Base-by-base conservation (phyloP, 1,140 invertebrate genomes). In the Carcinoscorpius rotundicauda region DNA sequence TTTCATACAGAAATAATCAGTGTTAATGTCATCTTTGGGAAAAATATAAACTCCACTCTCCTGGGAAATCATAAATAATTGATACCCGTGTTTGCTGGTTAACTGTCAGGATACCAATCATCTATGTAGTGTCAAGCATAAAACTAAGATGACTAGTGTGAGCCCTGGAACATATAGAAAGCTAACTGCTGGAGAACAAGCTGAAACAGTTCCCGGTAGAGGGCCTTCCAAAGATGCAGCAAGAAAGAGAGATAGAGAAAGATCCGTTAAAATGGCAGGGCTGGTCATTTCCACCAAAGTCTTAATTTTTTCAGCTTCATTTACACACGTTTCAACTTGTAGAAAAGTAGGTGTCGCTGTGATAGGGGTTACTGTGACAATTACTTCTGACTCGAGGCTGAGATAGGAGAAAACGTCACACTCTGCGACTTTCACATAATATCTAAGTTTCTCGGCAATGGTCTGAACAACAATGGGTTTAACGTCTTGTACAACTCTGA, bases 251-350 rank as follows among this genome's bases (percentile, higher is more conserved):
- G 66, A 64, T 3, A 68, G 29, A 8, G 66, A 64, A 29, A 68
- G 51, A 29, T 68, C 64, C 1, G 66, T 68, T 49, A 68, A 58
- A 49, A 68, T 49, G 4, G 66, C 63, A 0, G 66, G 66, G 11
- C 66, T 68, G 11, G 57, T 51, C 48, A 64, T 64, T 64, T 83
- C 83, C 5, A 94, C 85, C 66, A 93, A 77, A 65, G 83, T 84
- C 1, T 87, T 84, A n/a, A 94, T 76, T 74, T 91, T 90, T 71
- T 90, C 87, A 3, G 88, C 86, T 78, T 93, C 91, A n/a, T 85
- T 77, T n/a, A 86, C 80, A 72, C 91, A 94, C 1, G 87, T 87
- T 68, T 86, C 82, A 5, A 89, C 73, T 76, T 92, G 87, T 10
- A 91, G 75, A 29, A 79, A 75, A 1, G 86, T 87, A 0, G 89